Evolutionary conservation across 1,140 invertebrate genomes (phyloP), one percentile per base, ranked within the genome.

Genomic region (Sogatella furcifera): DNA sequence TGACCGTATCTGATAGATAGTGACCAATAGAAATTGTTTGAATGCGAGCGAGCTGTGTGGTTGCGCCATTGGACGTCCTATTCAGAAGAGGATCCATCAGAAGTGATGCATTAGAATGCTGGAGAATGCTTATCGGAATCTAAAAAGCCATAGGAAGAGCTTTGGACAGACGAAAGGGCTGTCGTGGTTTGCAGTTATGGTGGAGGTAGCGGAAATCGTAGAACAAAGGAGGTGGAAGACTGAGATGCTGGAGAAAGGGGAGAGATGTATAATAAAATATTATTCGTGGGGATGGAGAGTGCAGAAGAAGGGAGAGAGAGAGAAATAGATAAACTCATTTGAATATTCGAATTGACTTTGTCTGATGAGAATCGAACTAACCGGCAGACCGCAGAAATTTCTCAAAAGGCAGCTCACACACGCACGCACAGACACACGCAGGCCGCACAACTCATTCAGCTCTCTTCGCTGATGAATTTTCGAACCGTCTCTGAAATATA

Each of bases 281-380:
- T 54, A 60, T 60, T 55, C 49, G 61, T 22, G 31, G 58, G 44
- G 13, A 54, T 21, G 43, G 57, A 19, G 31, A 43, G 55, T 31
- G 31, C 2, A 42, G 54, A 41, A 46, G 57, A 22, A 46, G 62
- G 61, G 41, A 65, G 34, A 65, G 66, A 68, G 63, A 64, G 65
- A 63, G 71, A 67, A 73, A 73, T 74, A 73, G 73, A 74, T 74
- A 57, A 57, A 57, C 41, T 57, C 59, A 60, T 60, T 60, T 60
- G 59, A 60, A 60, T 60, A 60, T 60, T 60, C 59, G 46, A 53
- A 60, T 60, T 60, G 59, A 60, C 59, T 60, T 60, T 60, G 46
- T 60, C 34, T 21, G 19, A 21, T 49, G 24, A n/a, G 49, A 38
- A 46, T 55, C 46, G 34, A 54, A 53, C 46, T 49, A 49, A 49